Evolutionary conservation across 2,113 vertebrate species (phyloP), one percentile per base, ranked within the genome.

Genomic region (Bambusicola thoracicus): DNA sequence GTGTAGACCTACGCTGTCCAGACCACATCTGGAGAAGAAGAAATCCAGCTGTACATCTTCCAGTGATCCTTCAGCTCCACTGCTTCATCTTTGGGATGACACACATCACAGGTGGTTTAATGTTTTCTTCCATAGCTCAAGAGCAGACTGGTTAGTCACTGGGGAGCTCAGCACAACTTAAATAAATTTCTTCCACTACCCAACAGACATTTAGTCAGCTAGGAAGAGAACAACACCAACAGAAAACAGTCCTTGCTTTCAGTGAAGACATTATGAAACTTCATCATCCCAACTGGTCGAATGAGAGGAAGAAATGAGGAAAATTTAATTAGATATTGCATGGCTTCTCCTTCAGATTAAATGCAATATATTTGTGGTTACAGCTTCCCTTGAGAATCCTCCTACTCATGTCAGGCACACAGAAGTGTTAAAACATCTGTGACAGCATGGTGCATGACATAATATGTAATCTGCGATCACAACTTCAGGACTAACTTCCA

Each of bases 101-200:
- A 95, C 89, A 91, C 0, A 2, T 62, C 10, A 30, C 73, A 94
- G 93, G 92, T 96, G 93, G 40, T 68, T 91, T 1, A 87, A 94
- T 93, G 76, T 86, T 97, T 94, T 83, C 80, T 86, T 87, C 62
- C 66, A 78, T 48, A 78, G 58, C 76, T 95, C 90, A 92, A 92
- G 80, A 96, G 81, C 90, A 94, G 87, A 86, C 90, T 86, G 86
- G 76, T 86, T 95, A 96, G 76, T 92, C 90, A 88, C 8, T 86
- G 65, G 58, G 94, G 91, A 94, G 83, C 85, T 95, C 94, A 90
- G 85, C 85, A 92, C 93, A 96, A 94, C 80, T 93, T 94, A 95
- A 92, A 94, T 94, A 97, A 94, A 79, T 93, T 95, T 96, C 82
- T 95, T 95, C 91, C 90, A 95, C 96, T 90, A 86, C 73, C 66